A percentile compares a stretch with the other conserved stretches of the same genome.
phyloP scores from a whole-genome alignment of 2,888 invertebrate species.

The Rambutsinella grinnellia region DNA sequence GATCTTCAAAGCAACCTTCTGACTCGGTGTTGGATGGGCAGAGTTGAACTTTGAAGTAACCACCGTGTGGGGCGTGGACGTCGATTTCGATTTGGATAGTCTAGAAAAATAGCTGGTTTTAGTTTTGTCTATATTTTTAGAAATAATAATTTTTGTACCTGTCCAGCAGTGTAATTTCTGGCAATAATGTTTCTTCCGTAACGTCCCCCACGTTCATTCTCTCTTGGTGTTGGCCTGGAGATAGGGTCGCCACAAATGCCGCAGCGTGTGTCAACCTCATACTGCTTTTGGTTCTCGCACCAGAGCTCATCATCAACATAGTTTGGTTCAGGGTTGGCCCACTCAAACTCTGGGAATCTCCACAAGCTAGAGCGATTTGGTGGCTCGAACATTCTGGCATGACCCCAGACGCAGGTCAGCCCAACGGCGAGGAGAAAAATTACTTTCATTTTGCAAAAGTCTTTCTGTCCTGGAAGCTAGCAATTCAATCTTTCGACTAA shows the following conservation, averaged over 20 bases:
- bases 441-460: too few species aligned
- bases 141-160: constrained; percentile 48
- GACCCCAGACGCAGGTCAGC: constrained; percentile 9
- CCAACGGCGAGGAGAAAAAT: neutral
- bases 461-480: too few species aligned
- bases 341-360: constrained; percentile 24
- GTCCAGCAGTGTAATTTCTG: constrained; percentile 52
- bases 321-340: constrained; percentile 17
- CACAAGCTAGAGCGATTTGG: constrained; percentile 30
- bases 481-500: too few species aligned
- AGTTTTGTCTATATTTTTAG: neutral
- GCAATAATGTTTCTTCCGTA: constrained; percentile 42
- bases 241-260: constrained; percentile 7
- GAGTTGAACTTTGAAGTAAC: constrained; percentile 32
- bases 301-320: constrained; percentile 31
- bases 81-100: constrained; percentile 29
- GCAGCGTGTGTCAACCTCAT: constrained; percentile 11
- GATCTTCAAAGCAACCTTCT: constrained; percentile 25
- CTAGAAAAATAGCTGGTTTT: constrained; percentile 6
- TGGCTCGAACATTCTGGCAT: constrained; percentile 39
- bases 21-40: constrained; percentile 36
- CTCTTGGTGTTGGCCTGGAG: constrained; percentile 20
- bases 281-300: constrained; percentile 29
- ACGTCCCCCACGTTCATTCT: constrained; percentile 48
- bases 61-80: constrained; percentile 40